Conservation (phyloP, 2,113 vertebrate genomes). For the Neolamprologus modestus region DNA sequence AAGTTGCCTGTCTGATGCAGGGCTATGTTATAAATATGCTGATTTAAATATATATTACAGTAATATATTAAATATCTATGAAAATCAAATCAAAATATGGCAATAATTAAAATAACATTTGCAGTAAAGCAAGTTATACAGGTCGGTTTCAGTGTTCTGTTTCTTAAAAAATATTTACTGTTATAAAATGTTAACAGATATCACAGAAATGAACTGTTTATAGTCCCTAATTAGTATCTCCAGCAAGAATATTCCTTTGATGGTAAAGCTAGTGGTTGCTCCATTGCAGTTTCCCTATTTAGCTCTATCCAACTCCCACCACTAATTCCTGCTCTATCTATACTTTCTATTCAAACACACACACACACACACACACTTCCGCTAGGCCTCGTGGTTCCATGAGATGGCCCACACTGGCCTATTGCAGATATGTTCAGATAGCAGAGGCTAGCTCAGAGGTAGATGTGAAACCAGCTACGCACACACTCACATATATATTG, state of each 20-base stretch:
- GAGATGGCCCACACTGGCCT: constrained; percentile 17
- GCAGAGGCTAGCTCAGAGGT: constrained; percentile 23
- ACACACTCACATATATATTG: not conserved
- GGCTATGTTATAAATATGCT: not conserved
- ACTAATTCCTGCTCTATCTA: not conserved
- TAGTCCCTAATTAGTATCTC: not conserved
- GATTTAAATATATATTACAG: not conserved
- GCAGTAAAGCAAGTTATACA: not conserved
- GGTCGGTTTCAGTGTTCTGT: not conserved
- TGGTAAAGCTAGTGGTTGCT: not conserved
- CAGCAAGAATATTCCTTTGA: not conserved
- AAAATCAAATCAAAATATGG: not conserved
- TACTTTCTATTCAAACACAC: not conserved
- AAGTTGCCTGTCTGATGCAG: not conserved
- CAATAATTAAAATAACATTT: not conserved
- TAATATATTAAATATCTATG: not conserved
- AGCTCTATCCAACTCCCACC: constrained; percentile 4
- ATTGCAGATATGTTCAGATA: constrained; percentile 44
- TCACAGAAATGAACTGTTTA: not conserved
- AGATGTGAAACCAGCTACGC: not conserved
- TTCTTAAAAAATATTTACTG: not conserved
- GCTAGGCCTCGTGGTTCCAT: not conserved
- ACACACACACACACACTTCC: constrained; percentile 3
- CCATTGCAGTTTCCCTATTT: constrained; percentile 11
- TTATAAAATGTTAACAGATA: not conserved